These are phyloP conservation scores for Elegia similella DNA, from an alignment of 2,888 invertebrate species.

Conservation along the genomic window DNA sequence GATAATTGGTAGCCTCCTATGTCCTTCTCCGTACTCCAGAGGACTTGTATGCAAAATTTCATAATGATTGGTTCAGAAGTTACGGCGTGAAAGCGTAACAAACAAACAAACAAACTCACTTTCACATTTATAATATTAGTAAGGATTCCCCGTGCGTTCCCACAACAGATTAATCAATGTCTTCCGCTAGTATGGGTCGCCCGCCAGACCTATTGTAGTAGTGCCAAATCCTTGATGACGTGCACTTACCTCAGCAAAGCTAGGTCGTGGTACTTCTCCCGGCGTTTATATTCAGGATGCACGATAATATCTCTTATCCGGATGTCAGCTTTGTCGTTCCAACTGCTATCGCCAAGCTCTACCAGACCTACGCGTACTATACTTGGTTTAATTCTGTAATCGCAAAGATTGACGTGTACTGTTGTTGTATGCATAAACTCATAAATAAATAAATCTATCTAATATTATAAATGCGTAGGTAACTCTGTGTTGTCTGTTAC, in stretches of 20 bases:
- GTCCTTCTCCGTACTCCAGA: no score
- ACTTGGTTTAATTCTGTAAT: slow-evolving; percentile 54
- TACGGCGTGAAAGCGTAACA: no score
- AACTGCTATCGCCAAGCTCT: slow-evolving; percentile 44
- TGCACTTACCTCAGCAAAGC: slow-evolving; percentile 59
- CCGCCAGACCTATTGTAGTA: no score
- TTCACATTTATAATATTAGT: no score
- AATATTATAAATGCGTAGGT: no score
- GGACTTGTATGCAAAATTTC: no score
- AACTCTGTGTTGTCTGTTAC: no score
- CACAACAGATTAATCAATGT: no score
- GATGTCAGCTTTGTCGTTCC: slow-evolving; percentile 49
- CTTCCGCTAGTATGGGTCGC: not conserved
- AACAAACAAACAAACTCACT: no score
- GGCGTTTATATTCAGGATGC: slow-evolving; percentile 57
- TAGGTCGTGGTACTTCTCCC: slow-evolving; percentile 66
- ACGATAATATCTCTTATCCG: slow-evolving; percentile 46
- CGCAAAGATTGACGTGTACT: slow-evolving; percentile 1
- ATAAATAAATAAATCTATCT: not conserved
- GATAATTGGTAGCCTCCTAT: no score
- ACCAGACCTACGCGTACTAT: slow-evolving; percentile 61
- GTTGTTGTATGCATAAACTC: not conserved
- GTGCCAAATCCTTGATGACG: not conserved
- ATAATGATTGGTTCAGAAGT: no score
- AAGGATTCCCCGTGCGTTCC: no score